phyloP scores from a whole-genome alignment of 2,797 vertebrate genomes.

The Falco cherrug region DNA sequence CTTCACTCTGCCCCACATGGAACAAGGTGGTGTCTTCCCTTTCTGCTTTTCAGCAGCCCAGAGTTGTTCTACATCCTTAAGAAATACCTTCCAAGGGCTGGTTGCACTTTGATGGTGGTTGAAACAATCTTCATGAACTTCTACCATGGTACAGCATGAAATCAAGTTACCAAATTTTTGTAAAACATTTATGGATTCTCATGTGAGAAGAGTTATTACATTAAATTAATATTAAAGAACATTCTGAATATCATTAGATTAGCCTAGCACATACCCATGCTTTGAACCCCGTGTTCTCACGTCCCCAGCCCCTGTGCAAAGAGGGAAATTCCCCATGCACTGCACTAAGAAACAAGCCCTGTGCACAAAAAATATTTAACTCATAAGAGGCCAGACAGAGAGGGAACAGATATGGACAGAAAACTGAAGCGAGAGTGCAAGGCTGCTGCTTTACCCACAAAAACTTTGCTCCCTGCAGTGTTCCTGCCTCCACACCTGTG shows the following conservation, averaged over 20 bases:
- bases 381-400: rapidly evolving
- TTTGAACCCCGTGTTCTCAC: not conserved
- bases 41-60: not conserved
- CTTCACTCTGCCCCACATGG: not conserved
- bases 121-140: not conserved
- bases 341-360: not conserved
- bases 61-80: not conserved
- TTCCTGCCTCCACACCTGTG: not conserved
- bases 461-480: not conserved
- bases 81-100: not conserved
- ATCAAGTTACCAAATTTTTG: not conserved
- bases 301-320: not conserved
- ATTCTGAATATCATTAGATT: not conserved
- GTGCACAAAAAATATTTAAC: not conserved
- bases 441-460: not conserved
- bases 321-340: not conserved
- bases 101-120: not conserved
- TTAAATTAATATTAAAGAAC: not conserved
- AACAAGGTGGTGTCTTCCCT: not conserved
- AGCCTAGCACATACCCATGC: not conserved
- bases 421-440: too few relatives aligned
- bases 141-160: not conserved
- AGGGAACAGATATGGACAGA: not conserved
- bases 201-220: not conserved
- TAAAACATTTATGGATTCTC: not conserved